Conservation (phyloP, 2,113 vertebrate genomes). For the Semnornis frantzii region DNA sequence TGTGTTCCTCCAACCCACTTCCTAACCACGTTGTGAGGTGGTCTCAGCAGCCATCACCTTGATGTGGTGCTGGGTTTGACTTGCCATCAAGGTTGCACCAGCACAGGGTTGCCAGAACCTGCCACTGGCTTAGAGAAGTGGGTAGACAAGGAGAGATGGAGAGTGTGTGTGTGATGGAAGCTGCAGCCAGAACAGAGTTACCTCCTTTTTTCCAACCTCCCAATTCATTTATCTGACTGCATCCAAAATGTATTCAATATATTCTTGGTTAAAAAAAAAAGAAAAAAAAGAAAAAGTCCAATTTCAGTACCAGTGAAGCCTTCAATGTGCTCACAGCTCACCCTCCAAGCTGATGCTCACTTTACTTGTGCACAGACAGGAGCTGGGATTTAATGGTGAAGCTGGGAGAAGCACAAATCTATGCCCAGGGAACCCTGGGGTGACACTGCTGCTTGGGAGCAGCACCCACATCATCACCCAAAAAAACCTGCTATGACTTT, state of each 20-base stretch:
- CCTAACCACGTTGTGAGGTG: not conserved
- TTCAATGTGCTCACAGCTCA: rapidly evolving
- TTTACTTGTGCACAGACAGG: not conserved
- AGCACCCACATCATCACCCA: not conserved
- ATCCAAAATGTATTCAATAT: not conserved
- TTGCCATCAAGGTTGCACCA: not conserved
- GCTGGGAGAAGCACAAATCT: not conserved
- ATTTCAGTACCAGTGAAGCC: not conserved
- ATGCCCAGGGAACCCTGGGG: not conserved
- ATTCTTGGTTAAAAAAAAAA: not conserved
- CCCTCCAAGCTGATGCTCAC: not conserved
- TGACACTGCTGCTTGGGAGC: not conserved
- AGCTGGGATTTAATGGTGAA: not conserved
- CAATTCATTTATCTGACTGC: not conserved
- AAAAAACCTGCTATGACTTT: not conserved
- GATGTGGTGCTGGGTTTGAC: rapidly evolving
- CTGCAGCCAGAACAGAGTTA: conserved; percentile 39
- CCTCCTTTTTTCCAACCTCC: not conserved
- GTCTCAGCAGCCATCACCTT: rapidly evolving
- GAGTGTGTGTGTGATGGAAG: conserved; percentile 17
- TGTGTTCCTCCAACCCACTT: not conserved
- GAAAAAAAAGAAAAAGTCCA: not conserved
- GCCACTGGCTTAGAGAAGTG: not conserved
- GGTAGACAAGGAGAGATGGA: not conserved
- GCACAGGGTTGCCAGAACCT: not conserved